Evolutionary conservation across 1,140 invertebrate species (phyloP).

Genomic region (Drosophila quadrilineata): DNA sequence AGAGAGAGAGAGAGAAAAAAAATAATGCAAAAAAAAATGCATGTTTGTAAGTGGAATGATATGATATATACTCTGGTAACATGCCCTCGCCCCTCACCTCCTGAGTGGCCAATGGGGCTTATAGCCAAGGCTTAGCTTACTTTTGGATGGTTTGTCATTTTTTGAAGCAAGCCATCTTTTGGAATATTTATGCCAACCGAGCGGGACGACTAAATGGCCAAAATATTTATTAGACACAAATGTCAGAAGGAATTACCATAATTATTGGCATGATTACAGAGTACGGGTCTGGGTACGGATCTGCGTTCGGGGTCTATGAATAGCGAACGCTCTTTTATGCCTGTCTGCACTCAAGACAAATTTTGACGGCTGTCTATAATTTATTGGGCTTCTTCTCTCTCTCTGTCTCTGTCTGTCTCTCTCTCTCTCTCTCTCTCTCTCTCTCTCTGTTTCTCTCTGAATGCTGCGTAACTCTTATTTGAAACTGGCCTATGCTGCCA

Average conservation of each 20-base stretch:
- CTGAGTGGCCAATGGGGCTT: too few species aligned
- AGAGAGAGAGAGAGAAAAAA: too few species aligned
- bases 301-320: conserved; percentile 7
- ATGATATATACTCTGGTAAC: conserved; percentile 8
- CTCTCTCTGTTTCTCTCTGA: neutral
- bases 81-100: neutral
- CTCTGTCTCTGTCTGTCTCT: conserved; percentile 5
- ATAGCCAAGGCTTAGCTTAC: neutral
- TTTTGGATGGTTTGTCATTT: conserved; percentile 18
- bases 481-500: conserved; percentile 28
- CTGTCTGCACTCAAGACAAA: conserved; percentile 65
- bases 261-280: conserved; percentile 68
- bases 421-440: neutral
- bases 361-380: conserved; percentile 52
- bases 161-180: conserved; percentile 1
- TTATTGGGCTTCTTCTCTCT: conserved; percentile 38
- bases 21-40: conserved; percentile 31
- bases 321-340: conserved; percentile 47
- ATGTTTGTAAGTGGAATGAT: conserved; percentile 33
- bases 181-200: conserved; percentile 36
- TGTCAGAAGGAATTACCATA: conserved; percentile 65
- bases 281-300: conserved; percentile 27
- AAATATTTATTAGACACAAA: conserved; percentile 64
- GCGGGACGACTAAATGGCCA: conserved; percentile 21
- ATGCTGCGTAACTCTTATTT: conserved; percentile 8